Conservation (phyloP, 2,113 vertebrate genomes). For the Eclectus roratus region DNA sequence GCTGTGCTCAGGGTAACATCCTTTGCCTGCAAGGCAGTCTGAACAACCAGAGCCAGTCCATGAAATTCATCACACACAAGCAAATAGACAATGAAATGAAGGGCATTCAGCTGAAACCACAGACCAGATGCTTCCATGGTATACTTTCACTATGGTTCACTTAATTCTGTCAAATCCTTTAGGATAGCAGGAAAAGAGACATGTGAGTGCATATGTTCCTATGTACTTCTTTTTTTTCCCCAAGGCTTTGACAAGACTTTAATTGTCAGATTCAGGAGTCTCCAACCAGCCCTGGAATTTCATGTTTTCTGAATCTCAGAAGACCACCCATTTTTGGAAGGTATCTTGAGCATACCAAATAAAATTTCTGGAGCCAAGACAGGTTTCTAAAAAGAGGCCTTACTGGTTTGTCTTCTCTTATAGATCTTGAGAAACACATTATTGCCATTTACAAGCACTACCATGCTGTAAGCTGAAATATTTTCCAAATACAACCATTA, state of each 20-base stretch:
- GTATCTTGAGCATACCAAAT: not conserved
- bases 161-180: constrained; percentile 63
- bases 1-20: not conserved
- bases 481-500: not conserved
- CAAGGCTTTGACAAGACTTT: not conserved
- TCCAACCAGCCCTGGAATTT: not conserved
- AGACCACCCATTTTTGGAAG: not conserved
- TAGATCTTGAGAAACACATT: not conserved
- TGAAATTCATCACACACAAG: constrained; percentile 26
- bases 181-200: not conserved
- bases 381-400: not conserved
- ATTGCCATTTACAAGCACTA: not conserved
- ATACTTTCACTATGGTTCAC: constrained; percentile 34
- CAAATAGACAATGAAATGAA: constrained; percentile 35
- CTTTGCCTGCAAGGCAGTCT: constrained; percentile 19
- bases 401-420: not conserved
- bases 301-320: not conserved
- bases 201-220: not conserved
- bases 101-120: constrained; percentile 52
- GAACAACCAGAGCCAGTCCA: constrained; percentile 32
- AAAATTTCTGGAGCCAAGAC: not conserved
- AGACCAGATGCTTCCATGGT: constrained; percentile 54
- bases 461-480: not conserved
- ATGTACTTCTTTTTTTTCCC: not conserved
- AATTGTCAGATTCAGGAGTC: not conserved